phyloP scores from a whole-genome alignment of 2,888 invertebrate genomes.

The Vesta saturnalis region DNA sequence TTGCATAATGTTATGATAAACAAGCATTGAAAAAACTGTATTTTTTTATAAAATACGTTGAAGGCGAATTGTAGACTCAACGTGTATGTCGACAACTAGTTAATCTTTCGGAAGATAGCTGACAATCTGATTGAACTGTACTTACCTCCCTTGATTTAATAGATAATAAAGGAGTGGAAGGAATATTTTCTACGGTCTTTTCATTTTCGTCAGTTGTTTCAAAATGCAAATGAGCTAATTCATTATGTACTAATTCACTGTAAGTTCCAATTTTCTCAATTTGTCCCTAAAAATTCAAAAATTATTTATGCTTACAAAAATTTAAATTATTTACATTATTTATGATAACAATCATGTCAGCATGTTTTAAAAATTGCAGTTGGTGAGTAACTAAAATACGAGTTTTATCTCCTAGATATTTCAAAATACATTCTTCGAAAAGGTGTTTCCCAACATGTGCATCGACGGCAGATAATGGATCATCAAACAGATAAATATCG shows the following conservation, averaged over 20 bases:
- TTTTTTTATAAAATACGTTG: too few relatives aligned
- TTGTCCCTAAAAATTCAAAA: too few relatives aligned
- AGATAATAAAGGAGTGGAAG: conserved; percentile 46
- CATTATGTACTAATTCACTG: conserved; percentile 66
- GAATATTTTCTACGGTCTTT: conserved; percentile 30
- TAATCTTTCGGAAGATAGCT: too few relatives aligned
- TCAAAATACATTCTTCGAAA: conserved; percentile 76
- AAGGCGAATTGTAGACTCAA: not conserved
- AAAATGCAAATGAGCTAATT: conserved; percentile 49
- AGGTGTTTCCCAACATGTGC: conserved; percentile 79
- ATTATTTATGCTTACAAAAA: not conserved
- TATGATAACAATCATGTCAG: conserved; percentile 72
- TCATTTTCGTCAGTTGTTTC: conserved; percentile 49
- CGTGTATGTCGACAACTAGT: not conserved
- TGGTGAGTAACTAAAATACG: conserved; percentile 87
- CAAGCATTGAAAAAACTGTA: too few relatives aligned
- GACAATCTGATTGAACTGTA: not conserved
- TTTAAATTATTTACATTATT: conserved; percentile 63
- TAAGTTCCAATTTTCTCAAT: conserved; percentile 63
- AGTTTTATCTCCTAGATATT: conserved; percentile 68
- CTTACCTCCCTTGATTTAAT: conserved; percentile 23
- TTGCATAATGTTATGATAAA: too few relatives aligned
- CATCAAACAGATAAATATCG: conserved; percentile 81
- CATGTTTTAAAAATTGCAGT: conserved; percentile 77
- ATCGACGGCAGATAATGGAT: conserved; percentile 84